Evolutionary conservation across 2,888 invertebrate species (phyloP).

Genomic region (Cosmia trapezina): DNA sequence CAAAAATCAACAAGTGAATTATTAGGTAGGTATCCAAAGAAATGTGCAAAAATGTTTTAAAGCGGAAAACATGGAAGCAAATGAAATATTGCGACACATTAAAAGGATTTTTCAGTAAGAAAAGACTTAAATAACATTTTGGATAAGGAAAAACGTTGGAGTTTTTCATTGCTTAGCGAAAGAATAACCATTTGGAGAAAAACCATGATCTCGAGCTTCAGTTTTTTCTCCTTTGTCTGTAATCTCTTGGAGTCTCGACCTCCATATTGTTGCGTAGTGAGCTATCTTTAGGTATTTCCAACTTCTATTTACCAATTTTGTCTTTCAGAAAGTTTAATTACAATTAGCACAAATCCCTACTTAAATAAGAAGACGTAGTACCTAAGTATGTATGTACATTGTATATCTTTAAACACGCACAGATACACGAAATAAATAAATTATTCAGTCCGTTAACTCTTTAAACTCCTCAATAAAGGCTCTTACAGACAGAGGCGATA

Average conservation of each 20-base stretch:
- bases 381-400: neutral
- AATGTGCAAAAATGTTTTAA: neutral
- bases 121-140: neutral
- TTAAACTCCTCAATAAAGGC: too few relatives aligned
- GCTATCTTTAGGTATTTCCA: neutral
- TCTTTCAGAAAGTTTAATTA: neutral
- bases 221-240: too few relatives aligned
- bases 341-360: neutral
- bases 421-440: neutral
- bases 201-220: neutral
- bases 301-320: neutral
- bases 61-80: neutral
- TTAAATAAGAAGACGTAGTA: neutral
- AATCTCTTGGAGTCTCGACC: too few relatives aligned
- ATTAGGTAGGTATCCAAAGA: neutral
- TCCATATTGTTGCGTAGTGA: neutral
- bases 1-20: neutral
- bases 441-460: neutral
- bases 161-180: neutral
- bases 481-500: too few relatives aligned
- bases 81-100: constrained; percentile 16
- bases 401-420: neutral
- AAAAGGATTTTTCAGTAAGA: constrained; percentile 23
- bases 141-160: neutral
- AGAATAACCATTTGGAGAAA: neutral